phyloP scores from a whole-genome alignment of 2,113 vertebrate species.

The Pygoscelis adeliae region DNA sequence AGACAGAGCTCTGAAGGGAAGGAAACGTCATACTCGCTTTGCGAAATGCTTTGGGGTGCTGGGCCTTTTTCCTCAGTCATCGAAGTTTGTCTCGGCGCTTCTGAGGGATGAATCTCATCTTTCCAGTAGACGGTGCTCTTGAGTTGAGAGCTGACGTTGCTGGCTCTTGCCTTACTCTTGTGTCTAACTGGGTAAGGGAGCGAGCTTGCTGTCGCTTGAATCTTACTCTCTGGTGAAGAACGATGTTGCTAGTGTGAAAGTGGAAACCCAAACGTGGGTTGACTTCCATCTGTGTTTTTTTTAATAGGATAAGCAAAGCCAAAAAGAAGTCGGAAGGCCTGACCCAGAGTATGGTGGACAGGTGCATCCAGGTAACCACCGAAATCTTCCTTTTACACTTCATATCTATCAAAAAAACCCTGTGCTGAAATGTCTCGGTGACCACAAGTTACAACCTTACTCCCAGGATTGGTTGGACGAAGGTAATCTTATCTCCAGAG shows the following conservation, averaged over 20 bases:
- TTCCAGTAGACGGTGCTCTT: not conserved
- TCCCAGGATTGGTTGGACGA: not conserved
- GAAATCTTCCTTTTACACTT: not conserved
- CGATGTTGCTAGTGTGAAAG: accelerated
- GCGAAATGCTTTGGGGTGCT: not conserved
- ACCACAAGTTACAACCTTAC: accelerated
- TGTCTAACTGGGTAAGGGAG: not conserved
- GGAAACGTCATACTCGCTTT: accelerated
- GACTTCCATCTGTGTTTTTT: not conserved
- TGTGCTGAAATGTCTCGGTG: accelerated
- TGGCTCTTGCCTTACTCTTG: not conserved
- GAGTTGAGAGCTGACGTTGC: not conserved
- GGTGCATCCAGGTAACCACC: constrained; percentile 90
- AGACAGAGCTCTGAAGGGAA: not conserved
- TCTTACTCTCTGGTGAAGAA: not conserved
- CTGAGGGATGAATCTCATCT: not conserved
- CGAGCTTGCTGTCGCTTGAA: accelerated
- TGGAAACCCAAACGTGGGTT: not conserved
- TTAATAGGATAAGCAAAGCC: constrained; percentile 88
- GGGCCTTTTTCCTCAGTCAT: not conserved
- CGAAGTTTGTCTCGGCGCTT: accelerated
- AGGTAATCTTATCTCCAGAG: not conserved
- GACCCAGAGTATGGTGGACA: constrained; percentile 97
- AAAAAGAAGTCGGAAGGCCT: constrained; percentile 94
- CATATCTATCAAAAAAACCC: too few relatives aligned